Percentiles rank a stretch among this genome's conserved stretches.
These are phyloP conservation scores for Hydrozoanthus gracilis DNA, from an alignment of 92 coral and sea anemone genomes.

Conservation along the genomic window DNA sequence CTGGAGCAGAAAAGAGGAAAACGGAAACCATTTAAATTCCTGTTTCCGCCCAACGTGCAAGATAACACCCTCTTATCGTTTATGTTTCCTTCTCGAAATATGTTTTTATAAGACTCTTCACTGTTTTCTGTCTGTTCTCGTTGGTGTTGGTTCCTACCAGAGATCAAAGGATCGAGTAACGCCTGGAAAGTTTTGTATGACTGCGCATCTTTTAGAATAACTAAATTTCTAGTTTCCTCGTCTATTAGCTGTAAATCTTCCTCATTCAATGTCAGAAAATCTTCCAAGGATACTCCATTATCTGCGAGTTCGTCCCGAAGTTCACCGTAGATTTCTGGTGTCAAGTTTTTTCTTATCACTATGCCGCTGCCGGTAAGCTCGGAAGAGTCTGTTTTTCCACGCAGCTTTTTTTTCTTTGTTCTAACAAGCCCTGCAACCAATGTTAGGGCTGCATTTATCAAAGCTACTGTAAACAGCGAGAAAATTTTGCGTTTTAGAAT, in stretches of 20 bases:
- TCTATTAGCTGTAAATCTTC: background rate
- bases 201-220: constrained; percentile 54
- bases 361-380: constrained; percentile 15
- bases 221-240: background rate
- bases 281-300: constrained; percentile 55
- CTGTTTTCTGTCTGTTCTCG: background rate
- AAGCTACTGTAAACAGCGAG: background rate
- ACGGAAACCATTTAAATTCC: constrained; percentile 29
- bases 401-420: background rate
- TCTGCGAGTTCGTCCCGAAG: constrained; percentile 51
- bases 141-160: background rate
- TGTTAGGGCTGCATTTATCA: constrained; percentile 23
- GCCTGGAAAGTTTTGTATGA: constrained; percentile 45
- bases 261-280: background rate
- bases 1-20: constrained; percentile 19
- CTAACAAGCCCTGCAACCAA: constrained; percentile 1
- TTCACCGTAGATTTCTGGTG: constrained; percentile 51
- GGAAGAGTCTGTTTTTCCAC: background rate
- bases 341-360: constrained; percentile 25
- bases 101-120: background rate
- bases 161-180: constrained; percentile 47
- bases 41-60: constrained; percentile 34
- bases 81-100: background rate
- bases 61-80: constrained; percentile 11
- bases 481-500: background rate